Percentiles rank a stretch among this genome's conserved stretches.
Evolutionary conservation across 2,888 invertebrate genomes (phyloP).

Genomic region (Diarsia dahlii): DNA sequence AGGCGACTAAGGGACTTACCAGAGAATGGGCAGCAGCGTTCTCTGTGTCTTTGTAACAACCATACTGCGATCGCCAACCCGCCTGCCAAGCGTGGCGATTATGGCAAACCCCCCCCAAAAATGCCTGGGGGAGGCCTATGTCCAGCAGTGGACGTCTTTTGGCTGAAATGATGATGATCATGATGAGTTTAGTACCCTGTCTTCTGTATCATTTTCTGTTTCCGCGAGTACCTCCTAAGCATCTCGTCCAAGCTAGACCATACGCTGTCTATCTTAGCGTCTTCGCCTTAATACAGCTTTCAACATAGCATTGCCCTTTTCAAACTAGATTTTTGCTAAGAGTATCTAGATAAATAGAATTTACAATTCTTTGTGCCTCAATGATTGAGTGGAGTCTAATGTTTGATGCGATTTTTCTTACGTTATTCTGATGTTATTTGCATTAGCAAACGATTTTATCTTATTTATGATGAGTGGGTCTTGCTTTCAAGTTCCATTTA

Average conservation of each 20-base stretch:
- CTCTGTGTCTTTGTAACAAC: no score
- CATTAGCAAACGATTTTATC: conserved; percentile 11
- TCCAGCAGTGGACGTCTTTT: no score
- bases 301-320: conserved; percentile 8
- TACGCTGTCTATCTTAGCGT: background rate
- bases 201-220: background rate
- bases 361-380: conserved; percentile 9
- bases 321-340: conserved; percentile 7
- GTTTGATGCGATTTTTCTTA: conserved; percentile 14
- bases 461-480: conserved; percentile 8
- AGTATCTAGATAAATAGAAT: conserved; percentile 27
- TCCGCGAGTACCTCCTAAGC: background rate
- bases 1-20: no score
- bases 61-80: no score
- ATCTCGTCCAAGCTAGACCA: background rate
- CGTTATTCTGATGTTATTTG: conserved; percentile 16
- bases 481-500: conserved; percentile 14
- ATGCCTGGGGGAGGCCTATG: no score
- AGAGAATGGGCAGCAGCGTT: no score
- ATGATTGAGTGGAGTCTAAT: conserved; percentile 23
- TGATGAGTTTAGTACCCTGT: no score
- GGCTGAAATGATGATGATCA: no score
- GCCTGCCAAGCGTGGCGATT: no score
- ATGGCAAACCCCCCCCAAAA: no score
- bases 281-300: background rate